Conservation (phyloP, 2,888 invertebrate genomes). For the Rhimphoctona megacephalus region DNA sequence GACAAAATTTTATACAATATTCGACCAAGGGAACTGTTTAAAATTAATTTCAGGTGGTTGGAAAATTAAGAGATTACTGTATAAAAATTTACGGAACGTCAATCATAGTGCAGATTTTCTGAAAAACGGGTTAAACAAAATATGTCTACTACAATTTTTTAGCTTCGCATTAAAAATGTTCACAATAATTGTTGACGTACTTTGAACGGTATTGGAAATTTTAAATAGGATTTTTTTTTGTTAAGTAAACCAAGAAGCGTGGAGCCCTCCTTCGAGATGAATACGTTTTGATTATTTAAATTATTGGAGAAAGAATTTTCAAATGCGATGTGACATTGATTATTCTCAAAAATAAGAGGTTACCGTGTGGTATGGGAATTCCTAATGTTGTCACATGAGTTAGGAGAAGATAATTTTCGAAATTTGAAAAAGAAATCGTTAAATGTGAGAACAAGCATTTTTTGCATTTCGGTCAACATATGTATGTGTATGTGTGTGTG, state of each 20-base stretch:
- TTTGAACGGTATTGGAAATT: neutral
- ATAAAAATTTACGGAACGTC: neutral
- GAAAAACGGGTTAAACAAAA: neutral
- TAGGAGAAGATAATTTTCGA: neutral
- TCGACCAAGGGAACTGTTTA: neutral
- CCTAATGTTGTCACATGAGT: neutral
- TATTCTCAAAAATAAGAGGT: neutral
- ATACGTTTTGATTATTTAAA: neutral
- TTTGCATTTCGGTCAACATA: neutral
- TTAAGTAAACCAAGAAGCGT: neutral
- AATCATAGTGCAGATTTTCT: neutral
- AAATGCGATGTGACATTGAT: slow-evolving; percentile 22
- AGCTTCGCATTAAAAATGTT: neutral
- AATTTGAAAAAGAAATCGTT: slow-evolving; percentile 8
- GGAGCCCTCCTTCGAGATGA: neutral
- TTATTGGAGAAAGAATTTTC: neutral
- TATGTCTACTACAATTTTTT: neutral
- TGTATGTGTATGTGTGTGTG: slow-evolving; percentile 19
- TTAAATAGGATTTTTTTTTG: neutral
- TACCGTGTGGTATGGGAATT: neutral
- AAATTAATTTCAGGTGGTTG: neutral
- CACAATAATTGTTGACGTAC: neutral
- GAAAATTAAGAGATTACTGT: neutral
- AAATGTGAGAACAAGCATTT: neutral
- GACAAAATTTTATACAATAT: neutral